Evolutionary conservation across 2,113 vertebrate genomes (phyloP).

Genomic region (Ploceus nigricollis): DNA sequence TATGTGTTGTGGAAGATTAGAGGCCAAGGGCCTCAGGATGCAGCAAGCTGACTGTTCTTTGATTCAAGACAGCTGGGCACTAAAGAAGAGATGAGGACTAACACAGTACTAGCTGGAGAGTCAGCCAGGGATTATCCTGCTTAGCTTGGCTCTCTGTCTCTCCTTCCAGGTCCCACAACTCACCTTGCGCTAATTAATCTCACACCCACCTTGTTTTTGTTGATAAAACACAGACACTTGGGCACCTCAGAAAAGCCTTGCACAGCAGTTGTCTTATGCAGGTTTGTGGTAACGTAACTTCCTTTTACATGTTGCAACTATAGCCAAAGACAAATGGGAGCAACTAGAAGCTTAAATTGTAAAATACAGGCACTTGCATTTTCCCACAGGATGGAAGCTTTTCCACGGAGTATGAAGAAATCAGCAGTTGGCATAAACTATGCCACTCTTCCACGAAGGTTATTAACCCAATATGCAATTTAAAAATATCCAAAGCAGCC

Average conservation of each 20-base stretch:
- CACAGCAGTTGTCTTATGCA: not conserved
- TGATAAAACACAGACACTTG: not conserved
- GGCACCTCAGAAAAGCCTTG: not conserved
- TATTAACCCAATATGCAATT: not conserved
- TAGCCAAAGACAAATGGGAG: not conserved
- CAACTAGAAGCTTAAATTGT: not conserved
- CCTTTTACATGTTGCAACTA: not conserved
- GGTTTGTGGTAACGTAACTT: not conserved
- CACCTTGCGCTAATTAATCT: not conserved
- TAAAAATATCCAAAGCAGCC: not conserved
- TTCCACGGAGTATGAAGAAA: not conserved
- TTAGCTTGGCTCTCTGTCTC: not conserved
- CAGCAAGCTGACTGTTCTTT: not conserved
- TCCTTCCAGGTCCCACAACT: not conserved
- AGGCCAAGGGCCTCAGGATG: not conserved
- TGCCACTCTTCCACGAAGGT: not conserved
- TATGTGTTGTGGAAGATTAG: not conserved
- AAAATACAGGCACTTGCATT: not conserved
- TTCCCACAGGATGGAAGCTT: not conserved
- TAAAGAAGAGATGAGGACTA: not conserved
- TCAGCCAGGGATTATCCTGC: not conserved
- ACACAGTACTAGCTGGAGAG: not conserved
- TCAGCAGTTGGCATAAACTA: not conserved
- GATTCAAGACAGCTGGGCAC: not conserved
- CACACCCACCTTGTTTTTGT: not conserved